These are phyloP conservation scores for Entomyzon cyanotis DNA, from an alignment of 2,113 vertebrate genomes.

Conservation along the genomic window DNA sequence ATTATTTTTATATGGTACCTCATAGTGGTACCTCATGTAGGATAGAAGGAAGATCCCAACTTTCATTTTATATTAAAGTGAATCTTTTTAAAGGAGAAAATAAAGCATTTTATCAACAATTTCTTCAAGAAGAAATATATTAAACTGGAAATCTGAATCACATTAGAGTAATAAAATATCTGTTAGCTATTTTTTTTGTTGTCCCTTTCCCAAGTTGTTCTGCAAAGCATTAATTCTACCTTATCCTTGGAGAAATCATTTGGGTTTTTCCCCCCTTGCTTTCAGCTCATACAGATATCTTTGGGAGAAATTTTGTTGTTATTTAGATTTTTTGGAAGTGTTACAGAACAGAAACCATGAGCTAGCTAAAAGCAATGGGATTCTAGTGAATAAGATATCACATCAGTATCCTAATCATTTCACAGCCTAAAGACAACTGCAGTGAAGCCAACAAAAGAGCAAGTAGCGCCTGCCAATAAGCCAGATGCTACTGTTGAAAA, in stretches of 20 bases:
- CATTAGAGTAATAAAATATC: not conserved
- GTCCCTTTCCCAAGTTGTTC: not conserved
- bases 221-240: not conserved
- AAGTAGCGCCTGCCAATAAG: conserved; percentile 63
- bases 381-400: conserved; percentile 69
- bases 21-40: too few relatives aligned
- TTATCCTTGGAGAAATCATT: not conserved
- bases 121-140: not conserved
- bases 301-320: not conserved
- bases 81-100: not conserved
- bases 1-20: not conserved
- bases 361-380: conserved; percentile 46
- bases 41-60: not conserved
- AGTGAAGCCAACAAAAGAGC: conserved; percentile 52
- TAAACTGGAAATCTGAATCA: not conserved
- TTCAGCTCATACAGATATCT: not conserved
- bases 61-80: not conserved
- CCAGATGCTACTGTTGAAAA: conserved; percentile 73
- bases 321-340: conserved; percentile 9
- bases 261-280: not conserved
- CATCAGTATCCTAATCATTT: conserved; percentile 66
- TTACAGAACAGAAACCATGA: not conserved
- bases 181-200: not conserved
- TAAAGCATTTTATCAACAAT: not conserved
- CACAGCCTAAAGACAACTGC: conserved; percentile 69